phyloP scores from a whole-genome alignment of 2,888 invertebrate genomes.

The Chymomyza fuscimana region DNA sequence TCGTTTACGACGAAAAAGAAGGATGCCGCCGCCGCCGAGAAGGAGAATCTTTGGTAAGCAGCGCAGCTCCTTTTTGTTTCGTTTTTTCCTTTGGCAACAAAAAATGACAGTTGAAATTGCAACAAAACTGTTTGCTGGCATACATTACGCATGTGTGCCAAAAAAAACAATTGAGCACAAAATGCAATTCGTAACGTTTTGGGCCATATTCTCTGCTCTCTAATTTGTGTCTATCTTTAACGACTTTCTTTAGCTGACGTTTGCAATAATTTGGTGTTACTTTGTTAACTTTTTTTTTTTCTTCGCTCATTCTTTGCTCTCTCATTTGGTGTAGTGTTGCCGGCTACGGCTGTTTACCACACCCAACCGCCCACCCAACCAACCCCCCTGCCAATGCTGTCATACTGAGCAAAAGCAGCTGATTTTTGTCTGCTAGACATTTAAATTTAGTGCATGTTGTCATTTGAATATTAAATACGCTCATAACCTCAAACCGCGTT shows the following conservation, averaged over 20 bases:
- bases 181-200: too few relatives aligned
- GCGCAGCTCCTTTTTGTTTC: not conserved
- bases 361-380: slow-evolving; percentile 13
- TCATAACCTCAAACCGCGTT: slow-evolving; percentile 58
- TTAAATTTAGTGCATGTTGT: slow-evolving; percentile 45
- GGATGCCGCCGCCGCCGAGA: slow-evolving; percentile 75
- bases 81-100: not conserved
- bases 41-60: slow-evolving; percentile 78
- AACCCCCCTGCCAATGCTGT: not conserved
- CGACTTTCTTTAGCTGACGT: slow-evolving; percentile 63
- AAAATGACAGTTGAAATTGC: too few relatives aligned
- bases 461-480: slow-evolving; percentile 27
- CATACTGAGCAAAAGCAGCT: slow-evolving; percentile 40
- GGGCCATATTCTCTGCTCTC: not conserved
- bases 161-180: not conserved
- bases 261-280: slow-evolving; percentile 44
- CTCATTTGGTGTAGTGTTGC: not conserved
- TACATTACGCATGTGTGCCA: not conserved
- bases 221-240: not conserved
- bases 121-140: too few relatives aligned
- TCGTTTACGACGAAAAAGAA: slow-evolving; percentile 77
- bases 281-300: slow-evolving; percentile 13
- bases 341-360: slow-evolving; percentile 9
- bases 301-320: not conserved
- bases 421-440: slow-evolving; percentile 37